Conservation (phyloP, 1,140 invertebrate genomes). For the Drosophila gunungcola region DNA sequence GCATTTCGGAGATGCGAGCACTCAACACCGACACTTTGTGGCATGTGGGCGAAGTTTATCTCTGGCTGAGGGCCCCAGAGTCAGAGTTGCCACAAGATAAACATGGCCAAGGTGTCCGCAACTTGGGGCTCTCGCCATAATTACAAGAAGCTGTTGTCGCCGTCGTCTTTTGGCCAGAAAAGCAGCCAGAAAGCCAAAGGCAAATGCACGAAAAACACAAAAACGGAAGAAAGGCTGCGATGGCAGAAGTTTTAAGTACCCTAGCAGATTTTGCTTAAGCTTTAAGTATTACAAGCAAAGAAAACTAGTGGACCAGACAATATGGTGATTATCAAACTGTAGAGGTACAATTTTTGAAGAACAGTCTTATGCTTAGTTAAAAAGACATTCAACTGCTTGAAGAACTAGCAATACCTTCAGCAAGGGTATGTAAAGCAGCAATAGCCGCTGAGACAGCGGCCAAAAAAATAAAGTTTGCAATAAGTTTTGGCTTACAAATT, state of each 20-base stretch:
- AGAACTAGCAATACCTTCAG: slow-evolving; percentile 2
- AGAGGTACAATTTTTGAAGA: not conserved
- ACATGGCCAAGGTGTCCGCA: slow-evolving; percentile 45
- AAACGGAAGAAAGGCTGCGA: not conserved
- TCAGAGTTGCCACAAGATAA: slow-evolving; percentile 24
- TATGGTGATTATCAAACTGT: no score
- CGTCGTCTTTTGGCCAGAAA: slow-evolving; percentile 6
- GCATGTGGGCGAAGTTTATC: slow-evolving; percentile 47
- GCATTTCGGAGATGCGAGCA: slow-evolving; percentile 42
- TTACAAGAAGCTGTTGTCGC: slow-evolving; percentile 43
- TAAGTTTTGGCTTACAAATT: slow-evolving; percentile 69
- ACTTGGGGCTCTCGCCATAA: slow-evolving; percentile 30
- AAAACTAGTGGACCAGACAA: not conserved
- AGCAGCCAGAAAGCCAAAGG: slow-evolving; percentile 3
- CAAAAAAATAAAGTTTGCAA: slow-evolving; percentile 46
- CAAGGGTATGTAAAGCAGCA: slow-evolving; percentile 22
- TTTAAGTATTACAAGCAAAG: not conserved
- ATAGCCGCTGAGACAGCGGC: slow-evolving; percentile 4
- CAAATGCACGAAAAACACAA: not conserved
- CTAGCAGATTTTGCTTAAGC: not conserved
- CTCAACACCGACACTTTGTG: slow-evolving; percentile 25
- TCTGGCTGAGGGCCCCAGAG: slow-evolving; percentile 7
- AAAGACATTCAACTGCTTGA: not conserved
- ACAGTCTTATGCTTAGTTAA: no score
- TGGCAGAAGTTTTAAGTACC: not conserved